Percentiles rank a stretch among this genome's conserved stretches.
Conservation (phyloP, 2,888 invertebrate genomes). For the Trachelus stipa region DNA sequence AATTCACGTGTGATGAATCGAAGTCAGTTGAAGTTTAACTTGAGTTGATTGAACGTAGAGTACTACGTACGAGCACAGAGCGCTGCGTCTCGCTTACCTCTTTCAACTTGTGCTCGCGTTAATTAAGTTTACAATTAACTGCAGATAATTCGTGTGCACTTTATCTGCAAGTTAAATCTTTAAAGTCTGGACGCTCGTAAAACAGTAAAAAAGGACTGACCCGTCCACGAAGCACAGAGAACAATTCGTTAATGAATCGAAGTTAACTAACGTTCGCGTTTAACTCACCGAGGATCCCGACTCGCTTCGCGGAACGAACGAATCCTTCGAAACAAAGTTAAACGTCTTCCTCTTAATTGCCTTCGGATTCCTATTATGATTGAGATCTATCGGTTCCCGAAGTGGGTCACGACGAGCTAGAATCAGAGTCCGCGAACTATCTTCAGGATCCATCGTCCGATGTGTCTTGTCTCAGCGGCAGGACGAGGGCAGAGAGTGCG, state of each 20-base stretch:
- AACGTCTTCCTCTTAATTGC: constrained; percentile 3
- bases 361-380: background rate
- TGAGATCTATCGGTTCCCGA: background rate
- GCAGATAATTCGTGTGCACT: constrained; percentile 49
- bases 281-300: background rate
- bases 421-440: background rate
- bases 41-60: background rate
- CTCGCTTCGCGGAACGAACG: background rate
- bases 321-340: background rate
- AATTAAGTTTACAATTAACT: constrained; percentile 57
- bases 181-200: constrained; percentile 2
- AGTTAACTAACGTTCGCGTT: constrained; percentile 33
- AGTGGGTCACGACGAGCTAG: background rate
- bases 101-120: background rate
- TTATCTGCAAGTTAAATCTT: constrained; percentile 46
- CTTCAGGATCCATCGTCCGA: background rate
- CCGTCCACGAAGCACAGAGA: constrained; percentile 21
- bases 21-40: background rate
- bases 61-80: too few species aligned
- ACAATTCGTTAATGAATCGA: constrained; percentile 45
- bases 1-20: background rate
- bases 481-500: background rate
- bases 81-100: too few species aligned
- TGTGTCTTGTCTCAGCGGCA: background rate
- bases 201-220: background rate